These are phyloP conservation scores for Pachypanchax playfairii DNA, from an alignment of 2,113 vertebrate species.

Conservation along the genomic window DNA sequence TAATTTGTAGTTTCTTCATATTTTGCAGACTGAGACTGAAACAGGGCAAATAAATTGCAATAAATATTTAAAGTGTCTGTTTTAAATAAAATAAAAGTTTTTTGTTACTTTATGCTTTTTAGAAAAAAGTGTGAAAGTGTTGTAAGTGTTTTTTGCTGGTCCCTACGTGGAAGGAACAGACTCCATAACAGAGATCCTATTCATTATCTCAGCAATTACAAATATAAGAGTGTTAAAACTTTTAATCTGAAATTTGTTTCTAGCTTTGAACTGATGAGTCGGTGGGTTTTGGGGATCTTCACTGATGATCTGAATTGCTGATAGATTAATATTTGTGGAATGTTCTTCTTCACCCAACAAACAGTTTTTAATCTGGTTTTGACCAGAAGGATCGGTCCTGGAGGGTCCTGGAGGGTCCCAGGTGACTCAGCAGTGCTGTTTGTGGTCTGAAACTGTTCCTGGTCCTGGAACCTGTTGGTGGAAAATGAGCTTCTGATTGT, in stretches of 20 bases:
- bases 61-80: no score
- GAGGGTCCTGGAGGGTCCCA: slow-evolving; percentile 1
- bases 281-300: not conserved
- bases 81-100: no score
- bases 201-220: no score
- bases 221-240: no score
- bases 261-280: no score
- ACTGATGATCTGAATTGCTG: slow-evolving; percentile 12
- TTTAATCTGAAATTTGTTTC: no score
- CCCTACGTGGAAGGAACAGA: no score
- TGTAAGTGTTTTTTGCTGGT: no score
- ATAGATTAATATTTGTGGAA: slow-evolving; percentile 39
- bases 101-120: no score
- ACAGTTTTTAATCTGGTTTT: slow-evolving; percentile 58
- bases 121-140: no score
- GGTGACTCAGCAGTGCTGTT: not conserved
- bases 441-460: slow-evolving; percentile 28
- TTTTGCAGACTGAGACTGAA: not conserved
- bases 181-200: no score
- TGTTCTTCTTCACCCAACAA: slow-evolving; percentile 38
- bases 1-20: not conserved
- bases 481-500: slow-evolving; percentile 66
- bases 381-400: slow-evolving; percentile 45
- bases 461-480: slow-evolving; percentile 53
- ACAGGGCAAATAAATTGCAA: not conserved